Evolutionary conservation across 1,140 invertebrate species (phyloP).

Genomic region (Formica selysi): DNA sequence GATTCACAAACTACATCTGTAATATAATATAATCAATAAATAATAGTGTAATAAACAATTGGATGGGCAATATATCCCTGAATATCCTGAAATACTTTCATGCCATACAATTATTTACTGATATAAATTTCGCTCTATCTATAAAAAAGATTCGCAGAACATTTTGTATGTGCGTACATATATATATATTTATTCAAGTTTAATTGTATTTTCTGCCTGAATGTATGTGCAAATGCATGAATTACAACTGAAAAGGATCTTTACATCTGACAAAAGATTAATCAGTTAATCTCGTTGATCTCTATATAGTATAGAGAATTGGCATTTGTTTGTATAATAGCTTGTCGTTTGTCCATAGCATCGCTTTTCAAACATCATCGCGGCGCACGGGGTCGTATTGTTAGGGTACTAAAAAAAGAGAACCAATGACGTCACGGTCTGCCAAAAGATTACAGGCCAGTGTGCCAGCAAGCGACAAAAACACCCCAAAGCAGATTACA

Average conservation of each 20-base stretch:
- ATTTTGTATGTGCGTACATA: not conserved
- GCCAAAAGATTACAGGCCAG: constrained; percentile 57
- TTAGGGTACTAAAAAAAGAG: constrained; percentile 36
- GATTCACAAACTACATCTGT: not conserved
- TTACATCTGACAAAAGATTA: constrained; percentile 74
- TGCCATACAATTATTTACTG: not conserved
- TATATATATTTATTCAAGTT: not conserved
- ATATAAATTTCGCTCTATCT: constrained; percentile 10
- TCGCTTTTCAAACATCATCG: constrained; percentile 15
- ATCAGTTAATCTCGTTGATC: constrained; percentile 75
- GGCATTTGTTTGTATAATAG: constrained; percentile 40
- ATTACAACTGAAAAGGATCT: not conserved
- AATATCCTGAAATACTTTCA: not conserved
- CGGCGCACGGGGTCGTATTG: not conserved
- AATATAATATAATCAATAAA: not conserved
- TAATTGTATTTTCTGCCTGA: constrained; percentile 8
- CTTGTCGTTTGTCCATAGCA: constrained; percentile 5
- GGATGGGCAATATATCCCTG: not conserved
- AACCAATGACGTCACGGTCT: constrained; percentile 34
- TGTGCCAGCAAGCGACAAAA: constrained; percentile 57
- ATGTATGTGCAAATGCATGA: not conserved
- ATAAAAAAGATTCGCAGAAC: not conserved
- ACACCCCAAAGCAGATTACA: constrained; percentile 62
- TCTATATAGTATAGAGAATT: constrained; percentile 5
- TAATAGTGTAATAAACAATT: not conserved